Conservation (phyloP, 2,113 vertebrate genomes). For the Tapirus terrestris region DNA sequence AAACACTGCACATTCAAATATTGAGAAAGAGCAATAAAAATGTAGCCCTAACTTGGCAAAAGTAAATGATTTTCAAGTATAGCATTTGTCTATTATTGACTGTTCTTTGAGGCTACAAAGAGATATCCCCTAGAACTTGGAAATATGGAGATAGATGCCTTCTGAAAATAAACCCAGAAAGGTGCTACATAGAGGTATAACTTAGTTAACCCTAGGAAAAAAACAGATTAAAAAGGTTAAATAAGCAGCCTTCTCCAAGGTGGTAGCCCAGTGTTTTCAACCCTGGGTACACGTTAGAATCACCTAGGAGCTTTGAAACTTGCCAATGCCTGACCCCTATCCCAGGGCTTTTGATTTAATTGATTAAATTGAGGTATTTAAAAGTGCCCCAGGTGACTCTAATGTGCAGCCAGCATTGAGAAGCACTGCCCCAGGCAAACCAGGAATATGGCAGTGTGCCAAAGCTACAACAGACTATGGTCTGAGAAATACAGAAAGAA, state of each 20-base stretch:
- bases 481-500: not conserved
- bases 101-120: constrained; percentile 37
- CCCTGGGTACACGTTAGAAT: not conserved
- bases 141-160: constrained; percentile 23
- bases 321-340: not conserved
- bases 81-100: not conserved
- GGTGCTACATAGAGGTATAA: not conserved
- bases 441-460: not conserved
- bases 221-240: not conserved
- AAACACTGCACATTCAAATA: constrained; percentile 24
- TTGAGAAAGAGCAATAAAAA: not conserved
- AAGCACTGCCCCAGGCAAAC: constrained; percentile 3
- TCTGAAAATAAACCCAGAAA: constrained; percentile 54
- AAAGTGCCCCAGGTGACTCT: constrained; percentile 19
- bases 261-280: not conserved
- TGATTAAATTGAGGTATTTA: constrained; percentile 39
- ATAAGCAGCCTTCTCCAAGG: not conserved
- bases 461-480: not conserved
- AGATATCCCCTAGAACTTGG: not conserved
- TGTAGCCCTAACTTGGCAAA: not conserved
- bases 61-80: constrained; percentile 7
- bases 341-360: constrained; percentile 4
- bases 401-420: not conserved
- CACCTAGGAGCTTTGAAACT: not conserved
- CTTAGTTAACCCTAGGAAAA: not conserved